Evolutionary conservation across 2,113 vertebrate species (phyloP), one percentile per base, ranked within the genome.

Genomic region (Ictalurus furcatus): DNA sequence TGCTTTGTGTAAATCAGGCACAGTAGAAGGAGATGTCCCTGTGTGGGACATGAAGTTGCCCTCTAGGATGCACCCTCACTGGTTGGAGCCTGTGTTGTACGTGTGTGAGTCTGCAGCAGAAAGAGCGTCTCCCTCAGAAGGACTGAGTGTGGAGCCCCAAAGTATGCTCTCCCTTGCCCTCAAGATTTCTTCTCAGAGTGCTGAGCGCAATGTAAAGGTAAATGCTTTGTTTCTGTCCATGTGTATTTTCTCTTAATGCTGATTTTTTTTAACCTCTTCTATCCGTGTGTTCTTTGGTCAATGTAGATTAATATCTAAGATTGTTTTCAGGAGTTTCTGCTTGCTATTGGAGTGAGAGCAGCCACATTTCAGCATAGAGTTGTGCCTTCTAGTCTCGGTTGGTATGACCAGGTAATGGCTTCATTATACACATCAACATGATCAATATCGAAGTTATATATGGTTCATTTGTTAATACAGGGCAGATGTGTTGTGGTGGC

Each of bases 101-200:
- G 96, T 96, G 40, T 97, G 96, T 34, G 98, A 98, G 92, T 96
- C 96, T 0, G 93, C 96, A 23, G 92, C 96, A 44, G 95, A 94
- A 34, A 96, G 94, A 87, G 91, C 93, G 0, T 93, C 96, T 34
- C 89, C 97, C 52, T 95, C 97, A 0, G 97, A 99, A 84, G 96
- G 96, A 11, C 96, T 97, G 17, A 97, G 97, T 90, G 93, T 96
- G 85, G 98, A 99, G 71, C 94, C 94, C 81, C 94, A 96, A 79
- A 97, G 97, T 90, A 99, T 99, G 98, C 95, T 99, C 74, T 98
- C 98, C 0, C 96, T 98, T 0, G 98, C 98, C 3, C 96, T 99
- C 23, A 99, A 98, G 94, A 97, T 99, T 89, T 94, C 97, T 0
- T 97, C 97, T 0, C 97, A 98, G 94, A 99, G 96, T 67, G 93